These are phyloP conservation scores for Phasia obesa DNA, from an alignment of 2,888 invertebrate species.

Conservation along the genomic window DNA sequence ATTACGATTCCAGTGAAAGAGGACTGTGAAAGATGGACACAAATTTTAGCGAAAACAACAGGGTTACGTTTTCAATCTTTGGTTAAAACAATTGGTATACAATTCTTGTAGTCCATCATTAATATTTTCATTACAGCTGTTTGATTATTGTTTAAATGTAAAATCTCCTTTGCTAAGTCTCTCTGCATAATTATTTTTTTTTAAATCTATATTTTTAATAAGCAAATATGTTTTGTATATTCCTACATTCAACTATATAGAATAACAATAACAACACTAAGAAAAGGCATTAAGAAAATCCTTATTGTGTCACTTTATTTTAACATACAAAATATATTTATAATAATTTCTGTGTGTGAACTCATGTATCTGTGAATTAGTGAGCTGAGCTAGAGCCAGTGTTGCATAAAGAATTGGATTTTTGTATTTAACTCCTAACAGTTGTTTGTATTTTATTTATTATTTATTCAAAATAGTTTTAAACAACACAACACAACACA, in stretches of 20 bases:
- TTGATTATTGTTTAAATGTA: not conserved
- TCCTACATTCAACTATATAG: not conserved
- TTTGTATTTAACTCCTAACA: not conserved
- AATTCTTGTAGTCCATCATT: too few relatives aligned
- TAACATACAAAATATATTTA: not conserved
- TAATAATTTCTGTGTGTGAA: not conserved
- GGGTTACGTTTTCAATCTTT: too few relatives aligned
- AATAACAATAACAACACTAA: not conserved
- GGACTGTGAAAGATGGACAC: too few relatives aligned
- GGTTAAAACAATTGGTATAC: too few relatives aligned
- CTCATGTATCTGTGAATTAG: not conserved
- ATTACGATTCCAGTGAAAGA: too few relatives aligned
- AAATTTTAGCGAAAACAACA: too few relatives aligned
- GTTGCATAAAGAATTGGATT: constrained; percentile 5
- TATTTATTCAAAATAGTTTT: constrained; percentile 68
- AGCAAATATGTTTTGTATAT: constrained; percentile 47
- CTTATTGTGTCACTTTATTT: constrained; percentile 8
- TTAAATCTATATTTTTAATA: constrained; percentile 31
- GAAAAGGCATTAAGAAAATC: constrained; percentile 45
- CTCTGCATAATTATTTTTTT: not conserved
- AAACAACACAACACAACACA: constrained; percentile 60
- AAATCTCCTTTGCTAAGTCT: constrained; percentile 1
- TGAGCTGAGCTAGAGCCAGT: not conserved
- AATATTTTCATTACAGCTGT: not conserved
- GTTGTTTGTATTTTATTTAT: constrained; percentile 62